Base-by-base conservation (phyloP, 2,888 invertebrate genomes). In the Synanthedon vespiformis region DNA sequence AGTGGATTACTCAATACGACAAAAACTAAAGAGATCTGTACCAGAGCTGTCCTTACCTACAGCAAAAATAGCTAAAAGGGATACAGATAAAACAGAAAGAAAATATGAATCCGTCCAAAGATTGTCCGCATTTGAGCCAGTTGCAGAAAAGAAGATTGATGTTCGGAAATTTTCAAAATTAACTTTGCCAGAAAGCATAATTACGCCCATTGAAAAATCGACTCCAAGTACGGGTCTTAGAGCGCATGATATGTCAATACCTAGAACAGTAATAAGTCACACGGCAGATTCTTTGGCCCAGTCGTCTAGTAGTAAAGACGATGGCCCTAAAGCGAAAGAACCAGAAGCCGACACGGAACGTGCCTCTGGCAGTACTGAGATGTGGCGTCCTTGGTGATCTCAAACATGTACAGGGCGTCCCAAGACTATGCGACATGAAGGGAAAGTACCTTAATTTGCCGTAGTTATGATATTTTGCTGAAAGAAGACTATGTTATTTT, bases 321-420 rank as follows among this genome's bases (percentile, higher is more conserved):
- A 55, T 54, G 34, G 54, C 51, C 40, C 27, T 1, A 61, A 62
- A 48, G 61, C 57, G 44, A 55, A 52, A 0, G 70, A 70, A 41
- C 58, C 56, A 2, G 80, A 80, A 57, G 72, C 71, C 0, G 78
- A 77, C 22, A 70, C 72, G 0, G 68, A 68, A 49, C 78, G 83
- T 2, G 60, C 79, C 1, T 78, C 82, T 0, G 68, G 64, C 6
- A 75, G 70, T 55, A 58, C 74, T 0, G 85, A 84, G 55, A 80
- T 87, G 84, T 87, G 87, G 87, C 67, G 87, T 41, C 87, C 87
- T 10, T 87, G 86, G 86, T 84, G 65, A 73, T 52, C 41, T 12
- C 6, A 34, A 34, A 34, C 10, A 34, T 34, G 3, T 16, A 16
- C 16, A 16, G 16, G 16, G 1, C 16, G 16, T 16, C 16, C 16